Evolutionary conservation across 2,888 invertebrate species (phyloP).

Genomic region (Drosophila parthenogenetica): DNA sequence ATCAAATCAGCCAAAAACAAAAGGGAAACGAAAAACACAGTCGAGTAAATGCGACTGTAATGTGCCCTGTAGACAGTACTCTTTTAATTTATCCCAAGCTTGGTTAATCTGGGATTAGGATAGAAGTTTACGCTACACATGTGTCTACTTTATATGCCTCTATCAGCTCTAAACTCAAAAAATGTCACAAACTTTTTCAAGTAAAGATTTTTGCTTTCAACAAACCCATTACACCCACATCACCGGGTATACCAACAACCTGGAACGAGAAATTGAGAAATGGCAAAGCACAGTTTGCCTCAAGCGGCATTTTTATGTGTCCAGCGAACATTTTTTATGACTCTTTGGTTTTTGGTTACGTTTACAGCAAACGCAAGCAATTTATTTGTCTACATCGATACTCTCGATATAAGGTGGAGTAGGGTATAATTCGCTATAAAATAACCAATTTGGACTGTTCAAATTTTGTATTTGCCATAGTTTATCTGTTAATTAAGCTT

Average conservation of each 20-base stretch:
- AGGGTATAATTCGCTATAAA: slow-evolving; percentile 25
- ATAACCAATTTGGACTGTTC: slow-evolving; percentile 12
- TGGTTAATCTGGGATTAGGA: too few species aligned
- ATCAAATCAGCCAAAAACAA: slow-evolving; percentile 25
- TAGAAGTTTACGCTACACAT: too few species aligned
- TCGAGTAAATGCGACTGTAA: not conserved
- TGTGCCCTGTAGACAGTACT: not conserved
- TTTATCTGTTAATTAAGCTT: slow-evolving; percentile 12
- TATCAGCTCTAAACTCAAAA: too few species aligned
- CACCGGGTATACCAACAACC: not conserved
- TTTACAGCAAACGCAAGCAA: slow-evolving; percentile 63
- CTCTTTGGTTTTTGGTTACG: slow-evolving; percentile 30
- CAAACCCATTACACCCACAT: not conserved
- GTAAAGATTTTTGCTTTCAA: not conserved
- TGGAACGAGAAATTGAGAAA: slow-evolving; percentile 1
- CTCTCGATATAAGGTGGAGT: slow-evolving; percentile 15
- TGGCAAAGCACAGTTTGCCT: slow-evolving; percentile 48
- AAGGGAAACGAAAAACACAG: slow-evolving; percentile 13
- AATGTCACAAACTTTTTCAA: too few species aligned
- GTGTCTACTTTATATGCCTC: too few species aligned
- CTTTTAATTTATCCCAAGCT: too few species aligned
- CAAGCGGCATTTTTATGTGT: slow-evolving; percentile 67
- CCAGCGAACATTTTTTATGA: slow-evolving; percentile 53
- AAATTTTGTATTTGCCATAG: slow-evolving; percentile 8
- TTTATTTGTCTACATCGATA: slow-evolving; percentile 38